These are phyloP conservation scores for Platypus cylindrus DNA, from an alignment of 2,888 invertebrate genomes.

Conservation along the genomic window DNA sequence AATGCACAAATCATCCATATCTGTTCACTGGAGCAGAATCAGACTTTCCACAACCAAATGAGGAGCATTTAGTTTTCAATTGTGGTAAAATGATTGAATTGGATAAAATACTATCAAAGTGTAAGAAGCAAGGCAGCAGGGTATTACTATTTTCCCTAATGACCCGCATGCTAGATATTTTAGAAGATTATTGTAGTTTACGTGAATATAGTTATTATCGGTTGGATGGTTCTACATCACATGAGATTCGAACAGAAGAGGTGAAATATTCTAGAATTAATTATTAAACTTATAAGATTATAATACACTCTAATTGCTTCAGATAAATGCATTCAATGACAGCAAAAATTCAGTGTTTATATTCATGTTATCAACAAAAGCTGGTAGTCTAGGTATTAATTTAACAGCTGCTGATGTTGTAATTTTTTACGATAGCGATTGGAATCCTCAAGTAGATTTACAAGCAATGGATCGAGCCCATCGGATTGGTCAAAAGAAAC, in stretches of 20 bases:
- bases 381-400: slow-evolving; percentile 96
- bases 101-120: slow-evolving; percentile 84
- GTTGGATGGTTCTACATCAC: slow-evolving; percentile 91
- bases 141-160: slow-evolving; percentile 94
- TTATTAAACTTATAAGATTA: too few species aligned
- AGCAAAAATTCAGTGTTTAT: slow-evolving; percentile 85
- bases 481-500: slow-evolving; percentile 96
- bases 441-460: slow-evolving; percentile 98
- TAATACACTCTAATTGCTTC: slow-evolving; percentile 33
- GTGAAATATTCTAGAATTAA: too few species aligned
- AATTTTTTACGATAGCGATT: slow-evolving; percentile 94
- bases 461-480: slow-evolving; percentile 98
- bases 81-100: slow-evolving; percentile 94
- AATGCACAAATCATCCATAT: slow-evolving; percentile 98
- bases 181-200: slow-evolving; percentile 95
- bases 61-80: slow-evolving; percentile 87
- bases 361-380: slow-evolving; percentile 97
- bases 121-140: slow-evolving; percentile 82
- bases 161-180: slow-evolving; percentile 91
- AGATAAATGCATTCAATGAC: slow-evolving; percentile 91
- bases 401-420: slow-evolving; percentile 96
- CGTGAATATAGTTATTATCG: slow-evolving; percentile 50
- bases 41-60: slow-evolving; percentile 95
- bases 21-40: slow-evolving; percentile 98
- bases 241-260: slow-evolving; percentile 80